Percentiles rank a stretch among this genome's conserved stretches.
phyloP scores from a whole-genome alignment of 2,888 invertebrate genomes.

The Theretra japonica region DNA sequence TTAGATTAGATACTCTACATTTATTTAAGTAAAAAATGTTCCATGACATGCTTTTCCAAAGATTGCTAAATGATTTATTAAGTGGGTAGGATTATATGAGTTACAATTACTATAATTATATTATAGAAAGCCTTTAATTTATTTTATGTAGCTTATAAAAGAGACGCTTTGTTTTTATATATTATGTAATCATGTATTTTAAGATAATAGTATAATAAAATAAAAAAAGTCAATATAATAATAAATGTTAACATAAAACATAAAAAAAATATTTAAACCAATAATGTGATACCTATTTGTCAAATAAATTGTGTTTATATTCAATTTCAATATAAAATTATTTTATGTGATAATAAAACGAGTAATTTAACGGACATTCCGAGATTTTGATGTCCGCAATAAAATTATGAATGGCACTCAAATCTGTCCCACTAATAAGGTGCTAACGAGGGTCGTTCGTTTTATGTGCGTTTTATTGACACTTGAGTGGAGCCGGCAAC shows the following conservation, averaged over 20 bases:
- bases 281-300: conserved; percentile 25
- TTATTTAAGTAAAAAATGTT: no score
- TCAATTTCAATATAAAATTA: conserved; percentile 42
- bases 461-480: conserved; percentile 81
- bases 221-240: not conserved
- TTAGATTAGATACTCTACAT: no score
- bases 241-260: not conserved
- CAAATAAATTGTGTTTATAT: conserved; percentile 30
- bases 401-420: conserved; percentile 72
- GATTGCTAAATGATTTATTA: no score
- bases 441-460: conserved; percentile 79
- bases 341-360: conserved; percentile 56
- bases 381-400: conserved; percentile 65
- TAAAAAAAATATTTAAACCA: not conserved
- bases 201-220: not conserved
- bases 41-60: no score
- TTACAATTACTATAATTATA: no score
- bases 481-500: conserved; percentile 57
- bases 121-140: no score
- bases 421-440: conserved; percentile 78
- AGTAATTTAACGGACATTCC: conserved; percentile 58
- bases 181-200: no score
- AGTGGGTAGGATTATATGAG: no score
- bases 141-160: no score
- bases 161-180: no score